These are phyloP conservation scores for Mustela nigripes DNA, from an alignment of 2,113 vertebrate genomes.

Conservation along the genomic window DNA sequence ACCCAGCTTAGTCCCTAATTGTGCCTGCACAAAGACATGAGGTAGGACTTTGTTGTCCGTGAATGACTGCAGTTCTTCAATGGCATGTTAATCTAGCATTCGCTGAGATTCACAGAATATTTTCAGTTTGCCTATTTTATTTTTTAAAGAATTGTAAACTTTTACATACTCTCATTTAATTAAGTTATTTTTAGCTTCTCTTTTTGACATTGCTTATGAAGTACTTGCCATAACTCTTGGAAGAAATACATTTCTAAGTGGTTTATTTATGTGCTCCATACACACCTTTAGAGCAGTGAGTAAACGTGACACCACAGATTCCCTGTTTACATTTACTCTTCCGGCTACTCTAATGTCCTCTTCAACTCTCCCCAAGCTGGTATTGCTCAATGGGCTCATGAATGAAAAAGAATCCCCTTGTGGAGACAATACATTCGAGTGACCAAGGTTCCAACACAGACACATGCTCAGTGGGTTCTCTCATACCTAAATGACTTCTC, in stretches of 20 bases:
- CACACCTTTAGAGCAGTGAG: not conserved
- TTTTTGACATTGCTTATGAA: not conserved
- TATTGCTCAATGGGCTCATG: not conserved
- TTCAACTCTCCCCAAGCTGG: not conserved
- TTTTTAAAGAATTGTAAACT: not conserved
- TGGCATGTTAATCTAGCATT: not conserved
- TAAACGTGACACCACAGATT: not conserved
- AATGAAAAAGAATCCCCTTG: not conserved
- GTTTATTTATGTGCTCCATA: not conserved
- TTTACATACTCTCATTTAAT: not conserved
- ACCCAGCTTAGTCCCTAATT: not conserved
- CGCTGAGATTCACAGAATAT: not conserved
- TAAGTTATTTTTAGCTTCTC: not conserved
- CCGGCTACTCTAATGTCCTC: not conserved
- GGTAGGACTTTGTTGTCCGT: not conserved
- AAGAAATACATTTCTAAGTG: not conserved
- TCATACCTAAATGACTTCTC: not conserved
- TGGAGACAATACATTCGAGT: not conserved
- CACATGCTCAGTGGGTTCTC: not conserved
- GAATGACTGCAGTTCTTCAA: not conserved
- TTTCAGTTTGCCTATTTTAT: not conserved
- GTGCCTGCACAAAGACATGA: not conserved
- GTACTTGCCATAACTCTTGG: not conserved
- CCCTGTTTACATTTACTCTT: not conserved
- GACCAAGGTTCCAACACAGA: not conserved